Evolutionary conservation across 2,113 vertebrate species (phyloP).

Genomic region (Camarhynchus parvulus): DNA sequence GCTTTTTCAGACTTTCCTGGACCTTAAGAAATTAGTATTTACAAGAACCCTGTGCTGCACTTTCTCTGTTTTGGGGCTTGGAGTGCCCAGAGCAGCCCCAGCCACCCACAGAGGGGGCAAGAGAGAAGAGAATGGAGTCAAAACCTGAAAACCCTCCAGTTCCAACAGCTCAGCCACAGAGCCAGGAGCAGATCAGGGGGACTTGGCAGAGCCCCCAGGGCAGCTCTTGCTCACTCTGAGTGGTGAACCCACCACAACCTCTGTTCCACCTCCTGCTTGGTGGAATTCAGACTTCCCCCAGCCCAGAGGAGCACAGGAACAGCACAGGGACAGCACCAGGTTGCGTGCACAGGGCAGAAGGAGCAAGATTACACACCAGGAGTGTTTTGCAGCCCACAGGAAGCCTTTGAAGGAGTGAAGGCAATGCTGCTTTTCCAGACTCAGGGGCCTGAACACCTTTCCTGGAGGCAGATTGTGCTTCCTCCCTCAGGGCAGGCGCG

Average conservation of each 20-base stretch:
- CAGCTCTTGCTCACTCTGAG: accelerated
- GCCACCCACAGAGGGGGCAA: accelerated
- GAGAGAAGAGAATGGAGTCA: not conserved
- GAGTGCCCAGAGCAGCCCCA: accelerated
- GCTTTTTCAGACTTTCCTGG: accelerated
- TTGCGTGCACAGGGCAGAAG: not conserved
- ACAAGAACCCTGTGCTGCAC: not conserved
- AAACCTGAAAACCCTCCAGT: not conserved
- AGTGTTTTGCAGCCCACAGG: not conserved
- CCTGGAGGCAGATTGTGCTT: not conserved
- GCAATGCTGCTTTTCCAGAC: not conserved
- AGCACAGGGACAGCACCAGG: not conserved
- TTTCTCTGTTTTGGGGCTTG: not conserved
- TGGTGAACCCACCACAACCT: not conserved
- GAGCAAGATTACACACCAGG: not conserved
- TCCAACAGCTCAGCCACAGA: accelerated
- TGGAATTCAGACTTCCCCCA: not conserved
- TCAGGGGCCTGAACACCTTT: not conserved
- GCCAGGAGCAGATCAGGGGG: no score
- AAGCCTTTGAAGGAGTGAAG: not conserved
- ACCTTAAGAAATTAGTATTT: not conserved
- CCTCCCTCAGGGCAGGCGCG: not conserved
- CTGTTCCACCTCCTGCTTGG: accelerated
- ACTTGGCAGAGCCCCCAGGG: not conserved
- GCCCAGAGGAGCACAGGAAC: accelerated